Evolutionary conservation across 2,888 invertebrate species (phyloP), one percentile per base, ranked within the genome.

Genomic region (Cephus rjabovi): DNA sequence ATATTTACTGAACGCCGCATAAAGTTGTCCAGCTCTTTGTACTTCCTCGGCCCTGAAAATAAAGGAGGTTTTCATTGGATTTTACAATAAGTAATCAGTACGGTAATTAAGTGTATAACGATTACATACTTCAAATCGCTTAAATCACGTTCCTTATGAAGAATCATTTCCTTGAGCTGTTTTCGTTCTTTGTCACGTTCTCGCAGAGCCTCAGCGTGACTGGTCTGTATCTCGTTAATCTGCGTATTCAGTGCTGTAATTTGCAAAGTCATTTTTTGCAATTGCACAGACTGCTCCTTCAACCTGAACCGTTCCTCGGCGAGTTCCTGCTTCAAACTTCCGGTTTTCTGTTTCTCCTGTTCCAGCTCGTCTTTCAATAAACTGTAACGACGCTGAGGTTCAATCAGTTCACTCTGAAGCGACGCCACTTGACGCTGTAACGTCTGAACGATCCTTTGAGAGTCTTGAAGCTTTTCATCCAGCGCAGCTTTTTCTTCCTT

Each of bases 1-100:
- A 75, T 89, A 90, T 78, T 90, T 90, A 74, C 84, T 90, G 75
- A 91, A 88, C 12, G 91, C 91, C 23, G 89, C 87, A 78, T 90
- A 90, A 23, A 90, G 86, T 56, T 88, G 88, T 75, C 87, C 86
- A 4, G 88, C 89, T 78, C 88, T 85, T 79, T 90, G 89, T 31
- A 88, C 88, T 82, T 91, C 90, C 74, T 90, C 89, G n/a, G 88
- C 86, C 78, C 89, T 90, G 80, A 74, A 69, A 69, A 37, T 34
- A 77, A 77, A n/a, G 23, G 56, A 30, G 12, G 33, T 31, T 33
- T n/a, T 30, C 31, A 35, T 73, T 34, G 1, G 68, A 37, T 30
- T 69, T n/a, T 30, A 34, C 69, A 70, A 78, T n/a, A 69, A 33
- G 69, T 71, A 56, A 79, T 74, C 9, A 23, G 56, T 56, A 56